Percentiles rank a stretch among this genome's conserved stretches.
Conservation (phyloP, 2,113 vertebrate genomes). For the Ciconia boyciana region DNA sequence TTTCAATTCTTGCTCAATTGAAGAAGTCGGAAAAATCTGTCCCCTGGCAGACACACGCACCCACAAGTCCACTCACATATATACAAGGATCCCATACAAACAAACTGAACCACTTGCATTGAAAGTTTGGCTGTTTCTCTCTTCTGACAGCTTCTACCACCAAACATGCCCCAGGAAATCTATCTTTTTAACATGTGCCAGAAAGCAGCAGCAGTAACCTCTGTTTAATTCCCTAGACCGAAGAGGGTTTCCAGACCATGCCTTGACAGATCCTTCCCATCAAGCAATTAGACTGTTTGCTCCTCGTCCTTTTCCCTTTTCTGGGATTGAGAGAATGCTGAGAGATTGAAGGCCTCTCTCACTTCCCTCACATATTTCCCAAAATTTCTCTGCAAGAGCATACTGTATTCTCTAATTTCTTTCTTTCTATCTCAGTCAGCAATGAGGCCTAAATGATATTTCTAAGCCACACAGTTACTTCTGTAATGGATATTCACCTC, state of each 20-base stretch:
- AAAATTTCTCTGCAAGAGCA: background rate
- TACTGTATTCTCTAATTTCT: background rate
- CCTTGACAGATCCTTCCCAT: background rate
- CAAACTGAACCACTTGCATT: background rate
- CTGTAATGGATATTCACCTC: constrained; percentile 3
- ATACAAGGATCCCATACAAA: background rate
- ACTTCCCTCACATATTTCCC: background rate
- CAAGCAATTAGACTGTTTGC: background rate
- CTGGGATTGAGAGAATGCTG: background rate
- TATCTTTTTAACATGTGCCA: background rate
- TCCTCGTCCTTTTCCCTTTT: background rate
- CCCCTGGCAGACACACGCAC: background rate
- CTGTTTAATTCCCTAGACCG: background rate
- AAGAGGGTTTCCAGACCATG: background rate
- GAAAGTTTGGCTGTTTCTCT: background rate
- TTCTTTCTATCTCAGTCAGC: background rate
- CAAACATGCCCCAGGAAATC: background rate
- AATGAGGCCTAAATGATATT: background rate
- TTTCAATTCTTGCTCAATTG: background rate
- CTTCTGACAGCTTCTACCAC: background rate
- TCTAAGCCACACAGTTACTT: background rate
- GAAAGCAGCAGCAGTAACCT: background rate
- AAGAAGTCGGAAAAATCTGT: background rate
- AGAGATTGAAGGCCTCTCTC: background rate
- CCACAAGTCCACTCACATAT: too few relatives aligned